Evolutionary conservation across 2,888 invertebrate genomes (phyloP).

Genomic region (Pantelozetes paolii): DNA sequence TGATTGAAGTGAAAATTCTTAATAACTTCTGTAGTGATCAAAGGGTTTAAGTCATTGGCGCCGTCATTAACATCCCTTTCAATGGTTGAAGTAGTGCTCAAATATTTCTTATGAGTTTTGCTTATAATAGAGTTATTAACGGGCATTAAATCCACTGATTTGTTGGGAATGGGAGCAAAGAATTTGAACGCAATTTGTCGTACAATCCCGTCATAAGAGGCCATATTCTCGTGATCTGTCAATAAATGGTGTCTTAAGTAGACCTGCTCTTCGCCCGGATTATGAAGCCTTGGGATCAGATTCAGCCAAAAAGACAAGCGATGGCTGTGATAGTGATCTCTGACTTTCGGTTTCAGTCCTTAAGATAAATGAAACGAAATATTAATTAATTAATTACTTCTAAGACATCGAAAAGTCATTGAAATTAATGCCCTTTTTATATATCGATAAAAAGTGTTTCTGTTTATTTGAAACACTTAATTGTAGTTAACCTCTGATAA

Average conservation of each 20-base stretch:
- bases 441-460: neutral
- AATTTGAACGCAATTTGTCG: slow-evolving; percentile 33
- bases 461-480: neutral
- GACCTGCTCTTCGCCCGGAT: slow-evolving; percentile 63
- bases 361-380: neutral
- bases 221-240: slow-evolving; percentile 40
- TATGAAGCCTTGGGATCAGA: slow-evolving; percentile 76
- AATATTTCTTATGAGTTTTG: neutral
- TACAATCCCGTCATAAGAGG: slow-evolving; percentile 42
- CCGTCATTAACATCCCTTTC: slow-evolving; percentile 19
- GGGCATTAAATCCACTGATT: slow-evolving; percentile 15
- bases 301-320: slow-evolving; percentile 56
- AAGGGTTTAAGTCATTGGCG: neutral
- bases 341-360: slow-evolving; percentile 47
- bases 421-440: neutral
- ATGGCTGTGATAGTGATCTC: slow-evolving; percentile 52
- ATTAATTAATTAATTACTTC: neutral
- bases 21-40: neutral
- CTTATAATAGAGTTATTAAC: slow-evolving; percentile 16
- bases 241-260: slow-evolving; percentile 41
- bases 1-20: neutral
- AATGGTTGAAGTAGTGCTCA: neutral
- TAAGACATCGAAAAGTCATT: neutral
- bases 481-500: neutral
- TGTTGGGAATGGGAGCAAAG: slow-evolving; percentile 27